A percentile compares a stretch with the other conserved stretches of the same genome.
Conservation (phyloP, 2,888 invertebrate species). For the Adelphocoris suturalis region DNA sequence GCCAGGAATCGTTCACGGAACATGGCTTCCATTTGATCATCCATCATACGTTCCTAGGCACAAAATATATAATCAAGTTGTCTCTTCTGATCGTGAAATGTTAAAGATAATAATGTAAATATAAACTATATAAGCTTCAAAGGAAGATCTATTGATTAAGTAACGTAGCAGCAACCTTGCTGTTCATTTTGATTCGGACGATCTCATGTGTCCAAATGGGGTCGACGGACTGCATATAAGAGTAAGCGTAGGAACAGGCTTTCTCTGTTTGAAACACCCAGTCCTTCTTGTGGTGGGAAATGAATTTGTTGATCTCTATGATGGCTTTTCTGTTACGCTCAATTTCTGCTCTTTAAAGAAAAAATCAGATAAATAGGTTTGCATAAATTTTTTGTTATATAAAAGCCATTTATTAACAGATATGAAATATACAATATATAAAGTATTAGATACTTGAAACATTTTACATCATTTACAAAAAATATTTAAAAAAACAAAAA, state of each 20-base stretch:
- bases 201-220: constrained; percentile 66
- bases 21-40: constrained; percentile 64
- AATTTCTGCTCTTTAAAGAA: constrained; percentile 54
- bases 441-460: too few species aligned
- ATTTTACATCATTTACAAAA: too few species aligned
- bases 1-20: constrained; percentile 56
- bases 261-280: constrained; percentile 44
- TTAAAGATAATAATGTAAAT: too few species aligned
- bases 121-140: too few species aligned
- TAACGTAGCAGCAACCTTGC: constrained; percentile 10
- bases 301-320: constrained; percentile 56
- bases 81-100: too few species aligned
- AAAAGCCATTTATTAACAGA: too few species aligned
- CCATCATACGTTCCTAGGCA: constrained; percentile 62
- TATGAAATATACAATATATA: too few species aligned
- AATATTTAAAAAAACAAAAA: too few species aligned
- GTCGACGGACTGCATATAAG: constrained; percentile 57
- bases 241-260: constrained; percentile 47
- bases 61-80: neutral
- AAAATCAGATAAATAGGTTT: neutral
- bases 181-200: constrained; percentile 62
- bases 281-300: constrained; percentile 61
- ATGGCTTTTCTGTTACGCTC: constrained; percentile 66
- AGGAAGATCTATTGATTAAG: neutral
- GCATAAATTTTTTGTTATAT: neutral